Base-by-base conservation (phyloP, 2,888 invertebrate species). In the Arrhopalites spinosus region DNA sequence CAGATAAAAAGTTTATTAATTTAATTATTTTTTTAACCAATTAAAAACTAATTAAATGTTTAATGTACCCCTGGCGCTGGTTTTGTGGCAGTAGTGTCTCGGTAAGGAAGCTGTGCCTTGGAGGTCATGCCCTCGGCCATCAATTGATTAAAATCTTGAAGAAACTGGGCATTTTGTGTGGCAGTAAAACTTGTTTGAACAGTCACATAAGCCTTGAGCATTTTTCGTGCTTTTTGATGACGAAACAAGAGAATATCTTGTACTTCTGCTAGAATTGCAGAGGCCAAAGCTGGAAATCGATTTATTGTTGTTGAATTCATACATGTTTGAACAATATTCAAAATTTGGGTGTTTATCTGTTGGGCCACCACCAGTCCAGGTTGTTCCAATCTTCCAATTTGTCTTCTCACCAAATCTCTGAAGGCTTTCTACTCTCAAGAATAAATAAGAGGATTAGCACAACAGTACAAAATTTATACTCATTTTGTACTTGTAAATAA, bases 331-430 rank as follows among this genome's bases (percentile, higher is more conserved):
- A 50, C 50, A 11, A 50, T 50, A 20, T 50, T 50, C 20, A n/a
- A 20, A 50, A 50, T 50, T 50, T 50, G 50, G 17, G 7, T 50
- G 17, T 50, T 50, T 5, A 50, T 20, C 17, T n/a, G 50, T n/a
- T 50, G 15, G 3, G 50, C 50, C 2, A 15, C 15, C 3, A n/a
- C 20, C 50, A 70, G 30, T 23, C 70, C 13, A 29, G 56, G 23
- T 66, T 70, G 47, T 74, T 77, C 64, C 69, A 74, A 71, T 47
- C 69, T 5, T 2, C 69, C 36, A 64, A 66, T 63, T 15, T 63
- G 63, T 2, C 17, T 17, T 63, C 63, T 20, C 8, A 63, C 63
- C 30, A 63, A 63, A 63, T 63, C 63, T 29, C 25, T 20, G 13
- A 29, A 63, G 1, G 63, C 30, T 29, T 17, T 17, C 63, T 63